Evolutionary conservation across 1,140 invertebrate species (phyloP), one percentile per base, ranked within the genome.

Genomic region (Gonatopus flavifemur): DNA sequence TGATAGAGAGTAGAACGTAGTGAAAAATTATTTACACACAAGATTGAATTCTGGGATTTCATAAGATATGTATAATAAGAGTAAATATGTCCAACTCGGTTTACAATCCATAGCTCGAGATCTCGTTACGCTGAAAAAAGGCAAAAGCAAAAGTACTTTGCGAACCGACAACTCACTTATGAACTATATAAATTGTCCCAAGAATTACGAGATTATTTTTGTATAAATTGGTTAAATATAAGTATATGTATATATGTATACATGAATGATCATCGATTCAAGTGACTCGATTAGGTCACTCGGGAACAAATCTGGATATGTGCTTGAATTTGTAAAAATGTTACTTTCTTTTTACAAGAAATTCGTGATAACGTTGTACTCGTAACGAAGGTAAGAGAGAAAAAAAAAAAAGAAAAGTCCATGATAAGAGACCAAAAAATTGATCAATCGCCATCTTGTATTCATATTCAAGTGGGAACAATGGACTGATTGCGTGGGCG

Each of bases 51-150:
- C 48, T 43, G 31, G 19, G 40, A 42, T 19, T n/a, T n/a, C n/a
- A n/a, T n/a, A n/a, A n/a, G n/a, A n/a, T n/a, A n/a, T n/a, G 25
- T 45, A 43, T 42, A 36, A 22, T 24, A 42, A 28, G 37, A 47
- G 21, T 45, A 61, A 62, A 56, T 13, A 32, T 35, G 33, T 13
- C 18, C 35, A 15, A 28, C 18, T 51, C 37, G 49, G 39, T 44
- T 32, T 18, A 40, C 22, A 65, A 64, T 57, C 59, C 58, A 46
- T 62, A 66, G 60, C 62, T 66, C 50, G 57, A 64, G 52, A 56
- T 59, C 55, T 55, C 63, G 41, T 59, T 69, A 62, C 22, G 64
- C 67, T 70, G 67, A 69, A 70, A 67, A 67, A 53, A 36, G 51
- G 48, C 13, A 54, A 61, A 56, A 44, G 51, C 50, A 55, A 62